Evolutionary conservation across 2,113 vertebrate genomes (phyloP), one percentile per base, ranked within the genome.

Genomic region (Trichechus manatus): DNA sequence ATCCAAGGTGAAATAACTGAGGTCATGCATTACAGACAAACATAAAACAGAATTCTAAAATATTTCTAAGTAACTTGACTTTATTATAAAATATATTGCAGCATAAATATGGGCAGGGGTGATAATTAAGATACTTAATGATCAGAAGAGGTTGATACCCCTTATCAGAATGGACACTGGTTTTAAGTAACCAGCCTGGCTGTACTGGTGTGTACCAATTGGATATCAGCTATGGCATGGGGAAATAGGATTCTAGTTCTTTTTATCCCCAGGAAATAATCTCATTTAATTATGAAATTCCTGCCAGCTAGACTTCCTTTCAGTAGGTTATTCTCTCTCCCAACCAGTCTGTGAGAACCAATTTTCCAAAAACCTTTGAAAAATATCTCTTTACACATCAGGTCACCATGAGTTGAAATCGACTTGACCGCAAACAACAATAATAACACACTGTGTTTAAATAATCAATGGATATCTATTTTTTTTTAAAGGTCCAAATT

Each of bases 1-100:
- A 81, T 78, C 85, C 33, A 92, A n/a, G 5, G 22, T 78, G 25
- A 78, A 91, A 92, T 83, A 83, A 96, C 17, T 91, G 81, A 96
- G 93, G 90, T 84, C 87, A 59, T 23, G 9, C 9, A 53, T 87
- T 59, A 89, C 7, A 92, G 56, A 74, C 61, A 79, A 29, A 56
- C 10, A 75, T 78, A 31, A 95, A 77, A 70, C 17, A 94, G 87
- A 72, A 92, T 82, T 77, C 42, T 27, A 59, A 87, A 89, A 25
- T 87, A 77, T 80, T 92, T 81, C 9, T 64, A 70, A 85, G 70
- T 50, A 82, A 50, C 75, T 93, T 87, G 11, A 56, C 27, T 84
- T 84, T 64, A 39, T 86, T 64, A 74, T 64, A 91, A 91, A 95
- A 79, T 74, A 87, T 36, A 53, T 36, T 56, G 31, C 20, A 84